Base-by-base conservation (phyloP, 2,113 vertebrate species). In the Centropus unirufus region DNA sequence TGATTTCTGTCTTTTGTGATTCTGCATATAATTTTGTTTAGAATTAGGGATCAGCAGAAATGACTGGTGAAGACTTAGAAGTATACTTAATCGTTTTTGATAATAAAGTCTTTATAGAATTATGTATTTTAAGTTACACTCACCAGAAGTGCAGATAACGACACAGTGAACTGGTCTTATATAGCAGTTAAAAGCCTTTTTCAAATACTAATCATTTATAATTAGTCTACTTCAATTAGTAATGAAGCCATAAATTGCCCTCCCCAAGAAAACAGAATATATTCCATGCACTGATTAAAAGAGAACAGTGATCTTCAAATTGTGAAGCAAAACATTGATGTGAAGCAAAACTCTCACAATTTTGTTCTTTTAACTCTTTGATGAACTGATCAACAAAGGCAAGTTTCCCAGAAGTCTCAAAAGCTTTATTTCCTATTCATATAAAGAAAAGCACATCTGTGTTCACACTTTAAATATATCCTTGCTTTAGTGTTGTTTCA, bases 11-110 rank as follows among this genome's bases (percentile, higher is more conserved):
- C 47, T 64, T 94, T 47, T 58, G 27, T 30, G 6, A 89, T 89
- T 92, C 89, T 95, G 51, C 52, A 42, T 82, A 90, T 87, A 22
- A 89, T 93, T 92, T 92, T 85, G 57, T 83, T 90, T 84, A 92
- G 92, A 47, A 95, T 93, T 96, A 95, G 29, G 77, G 36, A 91
- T 51, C 59, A 80, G 47, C 47, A 92, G 66, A 96, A 96, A 87
- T 55, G 36, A 85, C 64, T 86, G 78, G 89, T 88, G 86, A 93
- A 95, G 96, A 97, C 96, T 97, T 95, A 83, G 95, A 96, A 97
- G 91, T 95, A 76, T 94, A 97, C 94, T 97, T 97, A 97, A 98
- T 96, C 94, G 76, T 95, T 93, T 97, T 97, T 98, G 96, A 98
- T 97, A 97, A 96, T 95, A 91, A 98, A 96, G 95, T 93, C 95